Conservation (phyloP, 1,140 invertebrate species). For the Drosophila melanogaster region Release_6_plus_ISO1_MT NT_033779.5:724001-724500, state of each 20-base stretch:
- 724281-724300: neutral
- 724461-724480: neutral
- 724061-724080: neutral
- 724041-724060: neutral
- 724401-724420: slow-evolving; percentile 63
- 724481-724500: slow-evolving; percentile 4
- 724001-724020: neutral
- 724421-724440: slow-evolving; percentile 57
- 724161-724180: neutral
- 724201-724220: slow-evolving; percentile 48
- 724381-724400: slow-evolving; percentile 39
- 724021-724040: neutral
- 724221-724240: slow-evolving; percentile 43
- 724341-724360: slow-evolving; percentile 48
- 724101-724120: slow-evolving; percentile 49
- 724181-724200: neutral
- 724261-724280: slow-evolving; percentile 71
- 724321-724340: slow-evolving; percentile 21
- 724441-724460: slow-evolving; percentile 20
- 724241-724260: slow-evolving; percentile 77
- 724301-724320: neutral
- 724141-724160: slow-evolving; percentile 32
- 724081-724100: slow-evolving; percentile 44
- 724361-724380: slow-evolving; percentile 60
- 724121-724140: slow-evolving; percentile 69